phyloP scores from a whole-genome alignment of 1,140 invertebrate genomes.

The Zaprionus kolodkinae region DNA sequence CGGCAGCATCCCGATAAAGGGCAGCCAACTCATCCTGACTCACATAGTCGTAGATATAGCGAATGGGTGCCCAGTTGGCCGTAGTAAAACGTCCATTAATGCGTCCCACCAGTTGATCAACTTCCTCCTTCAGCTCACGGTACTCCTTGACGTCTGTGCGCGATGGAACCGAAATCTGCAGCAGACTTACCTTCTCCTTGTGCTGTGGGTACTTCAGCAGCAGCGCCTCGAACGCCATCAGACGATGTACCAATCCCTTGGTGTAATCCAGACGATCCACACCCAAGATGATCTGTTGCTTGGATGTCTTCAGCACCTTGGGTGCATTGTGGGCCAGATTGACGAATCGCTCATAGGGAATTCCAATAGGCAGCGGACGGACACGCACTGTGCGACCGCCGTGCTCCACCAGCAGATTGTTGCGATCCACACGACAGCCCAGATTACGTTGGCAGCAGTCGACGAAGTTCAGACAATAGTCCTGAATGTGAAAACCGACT shows the following conservation, averaged over 20 bases:
- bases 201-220: conserved; percentile 94
- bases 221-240: conserved; percentile 93
- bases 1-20: conserved; percentile 93
- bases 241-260: conserved; percentile 93
- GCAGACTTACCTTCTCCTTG: conserved; percentile 91
- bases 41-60: conserved; percentile 95
- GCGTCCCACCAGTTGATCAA: conserved; percentile 94
- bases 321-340: conserved; percentile 91
- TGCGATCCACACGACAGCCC: conserved; percentile 94
- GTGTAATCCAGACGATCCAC: conserved; percentile 96
- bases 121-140: conserved; percentile 95
- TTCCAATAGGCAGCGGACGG: conserved; percentile 93
- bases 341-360: conserved; percentile 94
- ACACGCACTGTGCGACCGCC: conserved; percentile 93
- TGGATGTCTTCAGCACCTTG: conserved; percentile 87
- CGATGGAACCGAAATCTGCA: conserved; percentile 95
- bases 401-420: conserved; percentile 93
- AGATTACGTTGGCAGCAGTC: conserved; percentile 95
- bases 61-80: conserved; percentile 95
- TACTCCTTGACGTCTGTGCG: conserved; percentile 96
- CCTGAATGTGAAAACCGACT: conserved; percentile 96
- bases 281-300: conserved; percentile 91
- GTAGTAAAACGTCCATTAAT: conserved; percentile 95
- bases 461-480: conserved; percentile 96
- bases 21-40: conserved; percentile 93